Conservation (phyloP, 1,140 invertebrate species). For the Drosophila athabasca region DNA sequence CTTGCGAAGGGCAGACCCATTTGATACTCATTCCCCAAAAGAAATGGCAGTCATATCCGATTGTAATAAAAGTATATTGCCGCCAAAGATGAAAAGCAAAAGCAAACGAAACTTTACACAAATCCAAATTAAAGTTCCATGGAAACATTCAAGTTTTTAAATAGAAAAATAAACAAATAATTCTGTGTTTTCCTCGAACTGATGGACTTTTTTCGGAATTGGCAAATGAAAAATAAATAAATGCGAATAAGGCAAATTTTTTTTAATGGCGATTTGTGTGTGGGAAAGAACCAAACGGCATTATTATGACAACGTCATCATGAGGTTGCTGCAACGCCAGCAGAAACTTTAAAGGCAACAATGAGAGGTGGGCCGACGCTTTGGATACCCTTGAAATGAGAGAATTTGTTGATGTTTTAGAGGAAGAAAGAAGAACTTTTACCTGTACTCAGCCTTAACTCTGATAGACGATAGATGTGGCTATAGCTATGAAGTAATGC, state of each 20-base stretch:
- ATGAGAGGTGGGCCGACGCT: no score
- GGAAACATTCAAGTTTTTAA: conserved; percentile 6
- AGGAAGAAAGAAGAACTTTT: no score
- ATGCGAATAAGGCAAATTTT: conserved; percentile 54
- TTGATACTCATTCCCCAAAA: conserved; percentile 11
- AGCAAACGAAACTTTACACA: neutral
- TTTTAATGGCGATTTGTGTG: conserved; percentile 52
- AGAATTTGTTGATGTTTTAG: no score
- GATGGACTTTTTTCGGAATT: conserved; percentile 2
- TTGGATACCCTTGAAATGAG: no score
- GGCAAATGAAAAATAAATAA: conserved; percentile 48
- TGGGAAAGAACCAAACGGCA: conserved; percentile 74
- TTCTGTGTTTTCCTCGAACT: conserved; percentile 10
- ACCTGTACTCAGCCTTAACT: no score
- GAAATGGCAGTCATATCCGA: conserved; percentile 28
- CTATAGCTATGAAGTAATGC: no score
- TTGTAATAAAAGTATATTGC: conserved; percentile 21
- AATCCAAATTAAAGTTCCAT: conserved; percentile 17
- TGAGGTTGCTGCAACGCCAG: conserved; percentile 34
- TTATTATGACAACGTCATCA: conserved; percentile 66
- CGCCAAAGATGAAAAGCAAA: conserved; percentile 2
- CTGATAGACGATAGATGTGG: no score
- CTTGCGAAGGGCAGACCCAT: neutral
- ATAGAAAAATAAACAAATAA: neutral
- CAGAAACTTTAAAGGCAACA: conserved; percentile 30